These are phyloP conservation scores for Cantharis flavilabris DNA, from an alignment of 2,888 invertebrate species.

Conservation along the genomic window DNA sequence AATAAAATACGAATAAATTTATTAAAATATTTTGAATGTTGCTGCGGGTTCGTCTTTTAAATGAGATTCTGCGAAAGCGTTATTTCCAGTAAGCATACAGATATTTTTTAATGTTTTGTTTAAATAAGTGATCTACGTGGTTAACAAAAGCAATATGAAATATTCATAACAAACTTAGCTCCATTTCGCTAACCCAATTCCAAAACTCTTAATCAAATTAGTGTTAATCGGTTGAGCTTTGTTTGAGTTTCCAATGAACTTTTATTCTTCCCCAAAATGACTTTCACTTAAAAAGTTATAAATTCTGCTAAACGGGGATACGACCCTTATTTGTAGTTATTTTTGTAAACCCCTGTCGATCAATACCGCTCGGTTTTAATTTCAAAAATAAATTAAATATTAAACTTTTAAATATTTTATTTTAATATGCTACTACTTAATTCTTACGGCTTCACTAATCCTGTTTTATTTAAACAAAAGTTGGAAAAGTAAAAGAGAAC, in stretches of 20 bases:
- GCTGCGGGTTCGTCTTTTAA: not conserved
- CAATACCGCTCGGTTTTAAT: too few relatives aligned
- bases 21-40: not conserved
- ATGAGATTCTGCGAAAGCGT: not conserved
- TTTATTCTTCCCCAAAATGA: too few relatives aligned
- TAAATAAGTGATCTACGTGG: not conserved
- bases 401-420: too few relatives aligned
- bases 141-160: not conserved
- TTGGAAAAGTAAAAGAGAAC: too few relatives aligned
- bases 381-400: too few relatives aligned
- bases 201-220: not conserved
- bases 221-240: not conserved
- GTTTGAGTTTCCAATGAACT: not conserved
- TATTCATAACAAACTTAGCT: not conserved
- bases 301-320: not conserved
- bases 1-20: not conserved
- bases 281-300: not conserved
- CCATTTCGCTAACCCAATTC: not conserved
- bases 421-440: too few relatives aligned
- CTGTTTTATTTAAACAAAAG: too few relatives aligned
- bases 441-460: too few relatives aligned
- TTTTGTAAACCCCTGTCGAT: not conserved
- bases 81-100: not conserved
- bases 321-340: not conserved
- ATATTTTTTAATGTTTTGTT: not conserved